Evolutionary conservation across 2,113 vertebrate species (phyloP).

Genomic region (Stigmatopora argus): DNA sequence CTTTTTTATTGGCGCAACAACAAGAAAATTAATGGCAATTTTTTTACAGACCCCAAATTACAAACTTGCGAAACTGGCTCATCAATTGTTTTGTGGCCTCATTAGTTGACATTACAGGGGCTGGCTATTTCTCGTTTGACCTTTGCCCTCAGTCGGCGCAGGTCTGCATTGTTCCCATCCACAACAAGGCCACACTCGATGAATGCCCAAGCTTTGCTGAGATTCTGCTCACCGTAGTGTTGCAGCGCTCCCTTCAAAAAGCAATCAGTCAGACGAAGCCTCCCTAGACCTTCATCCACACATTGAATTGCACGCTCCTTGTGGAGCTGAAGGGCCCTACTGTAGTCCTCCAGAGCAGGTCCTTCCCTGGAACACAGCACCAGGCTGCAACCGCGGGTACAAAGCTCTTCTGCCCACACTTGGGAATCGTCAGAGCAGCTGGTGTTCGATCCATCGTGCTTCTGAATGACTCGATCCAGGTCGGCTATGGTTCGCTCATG

Average conservation of each 20-base stretch:
- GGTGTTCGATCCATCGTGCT: conserved; percentile 18
- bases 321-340: conserved; percentile 74
- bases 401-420: conserved; percentile 71
- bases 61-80: neutral
- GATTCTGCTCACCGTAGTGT: conserved; percentile 70
- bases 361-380: conserved; percentile 67
- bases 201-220: conserved; percentile 74
- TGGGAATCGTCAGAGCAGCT: conserved; percentile 32
- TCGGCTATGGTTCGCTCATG: conserved; percentile 73
- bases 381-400: conserved; percentile 73
- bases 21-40: no score
- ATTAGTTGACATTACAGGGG: conserved; percentile 79
- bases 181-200: conserved; percentile 76
- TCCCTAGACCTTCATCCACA: conserved; percentile 66
- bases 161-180: conserved; percentile 67
- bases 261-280: conserved; percentile 46
- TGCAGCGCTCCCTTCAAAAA: conserved; percentile 70
- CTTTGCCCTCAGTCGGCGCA: conserved; percentile 75
- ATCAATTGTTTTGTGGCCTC: neutral
- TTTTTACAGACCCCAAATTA: neutral
- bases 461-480: conserved; percentile 73
- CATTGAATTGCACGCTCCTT: conserved; percentile 61
- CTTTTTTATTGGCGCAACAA: no score
- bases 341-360: conserved; percentile 73
- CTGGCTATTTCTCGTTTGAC: conserved; percentile 74